phyloP scores from a whole-genome alignment of 2,797 vertebrate genomes.

The Varecia variegata region DNA sequence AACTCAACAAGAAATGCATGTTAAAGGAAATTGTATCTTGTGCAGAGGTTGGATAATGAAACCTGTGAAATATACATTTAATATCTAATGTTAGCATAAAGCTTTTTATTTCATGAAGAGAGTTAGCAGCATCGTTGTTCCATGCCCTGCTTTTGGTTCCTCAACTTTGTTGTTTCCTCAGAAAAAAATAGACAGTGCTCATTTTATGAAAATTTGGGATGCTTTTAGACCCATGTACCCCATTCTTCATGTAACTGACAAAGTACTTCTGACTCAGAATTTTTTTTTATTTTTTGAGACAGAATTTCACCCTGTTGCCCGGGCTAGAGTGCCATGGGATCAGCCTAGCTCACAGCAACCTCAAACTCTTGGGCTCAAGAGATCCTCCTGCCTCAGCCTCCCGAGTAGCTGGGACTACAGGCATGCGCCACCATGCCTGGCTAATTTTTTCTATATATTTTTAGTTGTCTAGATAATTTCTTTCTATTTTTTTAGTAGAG shows the following conservation, averaged over 20 bases:
- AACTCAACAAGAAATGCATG: constrained; percentile 45
- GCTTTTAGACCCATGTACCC: background rate
- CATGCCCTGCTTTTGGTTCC: background rate
- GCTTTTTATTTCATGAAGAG: constrained; percentile 38
- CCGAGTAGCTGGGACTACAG: no score
- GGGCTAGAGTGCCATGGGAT: no score
- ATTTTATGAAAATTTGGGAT: background rate
- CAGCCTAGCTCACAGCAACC: no score
- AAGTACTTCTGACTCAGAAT: background rate
- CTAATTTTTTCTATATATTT: no score
- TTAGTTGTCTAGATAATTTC: no score
- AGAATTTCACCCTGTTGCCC: no score
- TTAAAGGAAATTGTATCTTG: constrained; percentile 48
- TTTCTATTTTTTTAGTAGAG: no score
- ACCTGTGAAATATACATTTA: background rate
- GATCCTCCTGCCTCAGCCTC: no score
- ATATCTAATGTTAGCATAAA: constrained; percentile 18
- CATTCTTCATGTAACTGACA: background rate
- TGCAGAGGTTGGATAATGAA: background rate
- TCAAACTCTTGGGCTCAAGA: no score
- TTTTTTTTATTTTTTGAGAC: background rate
- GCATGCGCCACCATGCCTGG: no score
- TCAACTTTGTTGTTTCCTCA: background rate
- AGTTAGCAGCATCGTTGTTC: background rate
- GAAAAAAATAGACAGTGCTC: background rate